Evolutionary conservation across 2,797 vertebrate genomes (phyloP), one percentile per base, ranked within the genome.

Genomic region (Pseudocheirus occidentalis): DNA sequence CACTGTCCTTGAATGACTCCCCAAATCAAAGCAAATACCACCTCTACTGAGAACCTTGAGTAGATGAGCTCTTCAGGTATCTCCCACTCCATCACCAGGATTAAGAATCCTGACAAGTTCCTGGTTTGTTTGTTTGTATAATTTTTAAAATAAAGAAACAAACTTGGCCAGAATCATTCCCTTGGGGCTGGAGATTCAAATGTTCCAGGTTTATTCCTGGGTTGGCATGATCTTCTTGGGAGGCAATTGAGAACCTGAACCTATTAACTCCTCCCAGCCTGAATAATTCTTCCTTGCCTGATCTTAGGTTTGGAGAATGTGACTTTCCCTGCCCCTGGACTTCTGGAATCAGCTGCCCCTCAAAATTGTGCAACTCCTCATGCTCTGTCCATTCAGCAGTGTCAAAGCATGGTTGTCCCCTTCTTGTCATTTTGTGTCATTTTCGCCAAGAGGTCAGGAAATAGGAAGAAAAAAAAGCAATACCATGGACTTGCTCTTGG

Each of bases 391-490:
- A n/a, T 57, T 87, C 92, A 5, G 50, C 1, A 0, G 1, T 58
- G 53, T 95, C 59, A 13, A 31, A 1, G 3, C 89, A n/a, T 18
- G 91, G 87, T 87, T 91, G 73, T 14, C 28, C 87, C 27, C 92
- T 92, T 81, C 55, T 92, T 0, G 3, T 59, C 91, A 92, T 46
- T 94, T 92, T 50, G 57, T 59, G 87, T 95, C 81, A 62, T 59
- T 91, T 91, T 56, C 62, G 57, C 94, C 90, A 1, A 93, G 95
- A 94, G 91, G 93, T 90, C 95, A 94, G 97, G 96, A 97, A 96
- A 95, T 57, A 57, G 91, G 94, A 93, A 95, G 96, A 92, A 95
- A 95, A 95, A 56, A 57, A 21, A 56, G 56, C 50, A 95, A 93
- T 93, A 95, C 96, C 91, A 90, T 55, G 12, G 0, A 90, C 59